These are phyloP conservation scores for Brachionus asplanchnoidis DNA, from an alignment of 1,140 invertebrate species.

Conservation along the genomic window DNA sequence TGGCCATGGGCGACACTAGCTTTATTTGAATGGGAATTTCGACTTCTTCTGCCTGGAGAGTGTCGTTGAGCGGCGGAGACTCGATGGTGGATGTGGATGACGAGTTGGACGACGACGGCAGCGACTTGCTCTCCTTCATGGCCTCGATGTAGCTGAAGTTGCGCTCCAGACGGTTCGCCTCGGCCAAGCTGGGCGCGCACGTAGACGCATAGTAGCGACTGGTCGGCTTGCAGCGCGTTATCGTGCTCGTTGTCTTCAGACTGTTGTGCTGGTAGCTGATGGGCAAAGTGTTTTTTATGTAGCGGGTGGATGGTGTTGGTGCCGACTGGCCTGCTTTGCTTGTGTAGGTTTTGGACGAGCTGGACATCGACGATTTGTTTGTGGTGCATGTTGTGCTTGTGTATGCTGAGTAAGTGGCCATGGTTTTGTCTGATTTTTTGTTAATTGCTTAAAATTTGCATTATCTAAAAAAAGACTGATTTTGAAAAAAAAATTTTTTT, in stretches of 20 bases:
- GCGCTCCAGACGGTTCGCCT: background rate
- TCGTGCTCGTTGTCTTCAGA: background rate
- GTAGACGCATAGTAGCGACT: conserved; percentile 1
- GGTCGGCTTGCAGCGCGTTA: background rate
- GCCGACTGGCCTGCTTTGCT: background rate
- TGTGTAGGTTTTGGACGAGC: background rate
- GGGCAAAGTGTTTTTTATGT: background rate
- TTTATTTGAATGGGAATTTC: conserved; percentile 32
- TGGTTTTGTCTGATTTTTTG: background rate
- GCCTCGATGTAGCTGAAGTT: conserved; percentile 38
- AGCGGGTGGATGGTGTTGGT: background rate
- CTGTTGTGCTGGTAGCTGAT: conserved; percentile 23
- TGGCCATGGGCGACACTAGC: background rate
- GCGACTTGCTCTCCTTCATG: conserved; percentile 34
- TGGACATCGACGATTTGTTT: background rate
- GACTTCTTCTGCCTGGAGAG: background rate
- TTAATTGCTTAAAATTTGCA: background rate
- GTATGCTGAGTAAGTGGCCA: background rate
- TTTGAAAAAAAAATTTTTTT: too few species aligned
- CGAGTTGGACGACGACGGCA: conserved; percentile 12
- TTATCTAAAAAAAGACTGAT: background rate
- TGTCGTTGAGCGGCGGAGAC: background rate
- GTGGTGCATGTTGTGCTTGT: background rate
- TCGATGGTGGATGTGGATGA: conserved; percentile 23
- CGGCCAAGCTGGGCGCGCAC: background rate